Conservation (phyloP, 2,113 vertebrate species). For the Nesospiza acunhae region DNA sequence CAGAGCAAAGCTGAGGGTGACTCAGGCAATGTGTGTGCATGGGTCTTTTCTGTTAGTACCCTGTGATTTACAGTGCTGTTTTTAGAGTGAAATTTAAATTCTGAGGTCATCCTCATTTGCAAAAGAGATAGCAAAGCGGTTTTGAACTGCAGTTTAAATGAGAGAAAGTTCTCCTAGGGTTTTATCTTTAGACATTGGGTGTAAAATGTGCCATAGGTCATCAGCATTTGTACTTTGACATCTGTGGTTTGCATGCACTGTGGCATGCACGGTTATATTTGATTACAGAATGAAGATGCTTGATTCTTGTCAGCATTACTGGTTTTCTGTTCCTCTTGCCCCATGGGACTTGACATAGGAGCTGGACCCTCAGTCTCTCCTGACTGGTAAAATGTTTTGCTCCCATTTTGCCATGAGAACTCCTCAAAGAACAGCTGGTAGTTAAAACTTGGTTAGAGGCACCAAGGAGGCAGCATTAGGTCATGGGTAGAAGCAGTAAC, state of each 20-base stretch:
- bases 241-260: neutral
- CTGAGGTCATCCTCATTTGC: neutral
- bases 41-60: neutral
- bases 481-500: neutral
- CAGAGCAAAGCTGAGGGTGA: neutral
- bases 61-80: neutral
- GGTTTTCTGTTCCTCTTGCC: neutral
- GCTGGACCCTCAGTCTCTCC: neutral
- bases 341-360: neutral
- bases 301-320: neutral
- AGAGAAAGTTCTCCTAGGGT: neutral
- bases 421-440: neutral
- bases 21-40: neutral
- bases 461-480: neutral
- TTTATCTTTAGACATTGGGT: neutral
- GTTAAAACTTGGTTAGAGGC: neutral
- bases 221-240: neutral
- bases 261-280: neutral
- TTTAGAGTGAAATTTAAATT: slow-evolving; percentile 3
- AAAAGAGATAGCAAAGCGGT: neutral
- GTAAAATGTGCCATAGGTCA: neutral
- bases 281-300: neutral
- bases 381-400: neutral
- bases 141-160: neutral
- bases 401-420: neutral